Base-by-base conservation (phyloP, 2,888 invertebrate species). In the Lomographa bimaculata region DNA sequence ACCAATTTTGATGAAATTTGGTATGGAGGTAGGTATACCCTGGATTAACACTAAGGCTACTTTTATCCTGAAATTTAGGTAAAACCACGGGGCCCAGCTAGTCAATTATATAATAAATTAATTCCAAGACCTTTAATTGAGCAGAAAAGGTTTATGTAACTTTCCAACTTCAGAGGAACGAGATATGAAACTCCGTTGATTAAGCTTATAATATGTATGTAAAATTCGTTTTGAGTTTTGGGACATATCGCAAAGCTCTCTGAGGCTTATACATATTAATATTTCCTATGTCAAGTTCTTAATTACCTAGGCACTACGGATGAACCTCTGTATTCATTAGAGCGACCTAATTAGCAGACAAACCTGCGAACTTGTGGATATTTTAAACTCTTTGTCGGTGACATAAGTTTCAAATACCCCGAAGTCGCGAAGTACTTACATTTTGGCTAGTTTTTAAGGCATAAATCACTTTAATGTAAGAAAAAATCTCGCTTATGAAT, bases 191-290 rank as follows among this genome's bases (percentile, higher is more conserved):
- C 35, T 47, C 35, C 24, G 50, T 57, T 61, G 60, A 64, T 58
- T 60, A 57, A 52, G 48, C 60, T 60, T 52, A 40, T 45, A 56
- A 60, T 68, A 11, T 6, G 67, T 77, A 67, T 78, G 34, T 21
- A 6, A 25, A 33, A 28, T 23, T 23, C 7, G n/a, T 23, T 37
- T 28, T 3, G 10, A 71, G 77, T 73, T 39, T 60, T 65, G 59
- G 16, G 16, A 27, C 18, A 4, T 18, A 27, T 34, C 17, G 12
- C 7, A 7, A 14, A 7, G 7, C 17, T 18, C 26, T 24, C 61
- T 64, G 58, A 43, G 54, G 54, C 75, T 83, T 81, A 84, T 84
- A 82, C 82, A 83, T 86, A 83, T 85, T 85, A 85, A 85, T 83
- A 82, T 79, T 79, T 80, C 75, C 71, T 77, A 80, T 80, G 79